phyloP scores from a whole-genome alignment of 2,797 vertebrate genomes.

The Sebastes glaucus region DNA sequence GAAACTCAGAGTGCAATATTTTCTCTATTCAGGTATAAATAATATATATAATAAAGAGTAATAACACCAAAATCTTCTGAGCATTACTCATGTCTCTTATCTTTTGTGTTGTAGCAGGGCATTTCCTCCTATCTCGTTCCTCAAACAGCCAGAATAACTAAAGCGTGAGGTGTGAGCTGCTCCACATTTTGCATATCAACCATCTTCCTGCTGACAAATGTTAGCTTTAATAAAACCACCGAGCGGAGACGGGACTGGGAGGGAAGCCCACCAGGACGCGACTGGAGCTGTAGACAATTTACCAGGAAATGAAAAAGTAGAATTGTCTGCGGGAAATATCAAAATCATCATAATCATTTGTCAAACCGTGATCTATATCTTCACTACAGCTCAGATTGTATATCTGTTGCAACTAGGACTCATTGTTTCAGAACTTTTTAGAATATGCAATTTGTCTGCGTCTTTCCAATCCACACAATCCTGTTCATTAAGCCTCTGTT shows the following conservation, averaged over 20 bases:
- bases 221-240: slow-evolving; percentile 87
- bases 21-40: slow-evolving; percentile 67
- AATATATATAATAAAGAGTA: slow-evolving; percentile 74
- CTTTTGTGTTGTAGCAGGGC: slow-evolving; percentile 88
- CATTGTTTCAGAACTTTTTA: slow-evolving; percentile 57
- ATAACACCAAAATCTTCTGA: slow-evolving; percentile 78
- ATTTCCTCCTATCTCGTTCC: slow-evolving; percentile 84
- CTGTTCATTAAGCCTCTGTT: slow-evolving; percentile 13
- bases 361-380: slow-evolving; percentile 79
- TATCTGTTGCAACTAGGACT: slow-evolving; percentile 38
- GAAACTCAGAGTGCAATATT: neutral
- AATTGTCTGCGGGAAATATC: slow-evolving; percentile 78
- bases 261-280: slow-evolving; percentile 58
- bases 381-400: slow-evolving; percentile 47
- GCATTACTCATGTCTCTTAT: slow-evolving; percentile 88
- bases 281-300: slow-evolving; percentile 68
- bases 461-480: slow-evolving; percentile 10
- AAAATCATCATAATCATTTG: slow-evolving; percentile 84
- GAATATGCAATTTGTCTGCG: slow-evolving; percentile 29
- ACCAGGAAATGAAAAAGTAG: slow-evolving; percentile 89
- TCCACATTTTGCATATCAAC: slow-evolving; percentile 91
- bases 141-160: slow-evolving; percentile 79
- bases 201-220: slow-evolving; percentile 87
- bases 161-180: slow-evolving; percentile 84
- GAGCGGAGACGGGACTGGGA: slow-evolving; percentile 53